Conservation (phyloP, 2,888 invertebrate genomes). For the Patella pellucida region DNA sequence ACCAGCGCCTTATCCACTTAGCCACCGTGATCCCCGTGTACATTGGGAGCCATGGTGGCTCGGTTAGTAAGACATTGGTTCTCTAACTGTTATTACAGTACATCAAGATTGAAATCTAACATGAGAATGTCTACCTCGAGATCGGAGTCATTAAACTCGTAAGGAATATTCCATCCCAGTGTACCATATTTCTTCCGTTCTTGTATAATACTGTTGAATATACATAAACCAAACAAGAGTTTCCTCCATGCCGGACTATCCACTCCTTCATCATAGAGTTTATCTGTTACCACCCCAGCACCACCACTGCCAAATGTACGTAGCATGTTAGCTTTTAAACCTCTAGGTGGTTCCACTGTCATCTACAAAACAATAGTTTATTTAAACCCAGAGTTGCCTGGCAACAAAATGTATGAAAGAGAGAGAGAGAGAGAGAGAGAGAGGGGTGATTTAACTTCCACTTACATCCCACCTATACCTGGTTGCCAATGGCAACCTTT, state of each 20-base stretch:
- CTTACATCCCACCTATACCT: no score
- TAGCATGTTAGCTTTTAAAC: slow-evolving; percentile 68
- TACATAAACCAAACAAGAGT: slow-evolving; percentile 68
- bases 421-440: not conserved
- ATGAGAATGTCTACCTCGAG: slow-evolving; percentile 57
- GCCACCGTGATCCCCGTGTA: no score
- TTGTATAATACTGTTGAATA: slow-evolving; percentile 70
- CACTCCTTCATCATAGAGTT: slow-evolving; percentile 56
- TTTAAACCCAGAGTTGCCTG: not conserved
- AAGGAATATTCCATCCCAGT: slow-evolving; percentile 71
- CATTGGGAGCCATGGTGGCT: no score
- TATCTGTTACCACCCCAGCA: slow-evolving; percentile 62
- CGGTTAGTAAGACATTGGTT: no score
- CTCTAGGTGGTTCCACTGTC: slow-evolving; percentile 69
- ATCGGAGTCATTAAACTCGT: slow-evolving; percentile 71
- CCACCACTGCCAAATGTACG: slow-evolving; percentile 67
- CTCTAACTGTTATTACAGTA: no score
- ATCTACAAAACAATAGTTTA: slow-evolving; percentile 52
- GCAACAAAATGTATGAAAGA: not conserved
- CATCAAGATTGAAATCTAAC: no score
- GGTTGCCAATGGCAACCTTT: no score
- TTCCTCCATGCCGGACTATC: slow-evolving; percentile 58
- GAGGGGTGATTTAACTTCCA: no score
- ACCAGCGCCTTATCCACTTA: no score
- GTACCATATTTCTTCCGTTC: slow-evolving; percentile 70